Evolutionary conservation across 2,113 vertebrate species (phyloP).

Genomic region (Seriola dumerili): DNA sequence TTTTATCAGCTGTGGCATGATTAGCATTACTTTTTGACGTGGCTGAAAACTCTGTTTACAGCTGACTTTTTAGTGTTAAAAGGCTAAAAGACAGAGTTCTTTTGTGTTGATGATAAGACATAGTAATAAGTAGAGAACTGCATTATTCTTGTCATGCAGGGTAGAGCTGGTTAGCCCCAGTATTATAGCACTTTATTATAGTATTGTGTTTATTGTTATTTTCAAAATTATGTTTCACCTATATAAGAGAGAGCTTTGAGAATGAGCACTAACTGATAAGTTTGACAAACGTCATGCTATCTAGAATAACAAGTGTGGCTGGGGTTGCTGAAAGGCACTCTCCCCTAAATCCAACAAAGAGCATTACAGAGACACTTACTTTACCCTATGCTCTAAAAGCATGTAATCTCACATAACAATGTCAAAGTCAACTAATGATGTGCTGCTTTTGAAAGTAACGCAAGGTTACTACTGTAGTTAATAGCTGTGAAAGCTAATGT

Average conservation of each 20-base stretch:
- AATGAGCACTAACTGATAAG: background rate
- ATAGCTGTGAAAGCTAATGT: background rate
- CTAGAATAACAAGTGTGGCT: too few species aligned
- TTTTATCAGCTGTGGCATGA: too few species aligned
- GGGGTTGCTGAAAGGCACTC: background rate
- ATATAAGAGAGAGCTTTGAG: too few species aligned
- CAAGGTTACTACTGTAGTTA: background rate
- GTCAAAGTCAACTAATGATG: too few species aligned
- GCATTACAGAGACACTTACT: background rate
- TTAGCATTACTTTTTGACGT: background rate
- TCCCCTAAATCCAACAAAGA: background rate
- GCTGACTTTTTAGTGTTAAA: background rate
- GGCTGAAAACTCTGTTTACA: background rate
- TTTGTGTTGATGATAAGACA: background rate
- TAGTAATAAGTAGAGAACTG: background rate
- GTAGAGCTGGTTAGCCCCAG: background rate
- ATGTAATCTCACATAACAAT: background rate
- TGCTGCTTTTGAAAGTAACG: background rate
- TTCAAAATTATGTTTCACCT: background rate
- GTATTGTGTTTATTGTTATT: background rate
- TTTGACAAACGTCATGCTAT: background rate
- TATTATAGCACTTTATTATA: background rate
- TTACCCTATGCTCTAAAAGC: background rate
- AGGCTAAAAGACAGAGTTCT: background rate
- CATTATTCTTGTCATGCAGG: background rate